phyloP scores from a whole-genome alignment of 2,113 vertebrate species.

The Ancistrus triradiatus region DNA sequence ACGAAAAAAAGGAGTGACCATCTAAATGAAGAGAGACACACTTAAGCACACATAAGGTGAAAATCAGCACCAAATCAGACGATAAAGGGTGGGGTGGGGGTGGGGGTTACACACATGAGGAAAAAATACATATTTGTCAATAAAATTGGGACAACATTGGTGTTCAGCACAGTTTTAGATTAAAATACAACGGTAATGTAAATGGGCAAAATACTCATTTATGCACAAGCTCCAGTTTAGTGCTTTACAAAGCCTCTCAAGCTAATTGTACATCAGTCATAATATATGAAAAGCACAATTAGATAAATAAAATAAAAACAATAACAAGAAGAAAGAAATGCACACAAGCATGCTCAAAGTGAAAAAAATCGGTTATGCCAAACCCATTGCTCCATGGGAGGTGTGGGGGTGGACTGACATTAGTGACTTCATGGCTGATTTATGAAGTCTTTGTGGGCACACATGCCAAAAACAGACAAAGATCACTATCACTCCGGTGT shows the following conservation, averaged over 20 bases:
- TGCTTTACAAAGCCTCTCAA: too few relatives aligned
- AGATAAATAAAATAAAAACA: not conserved
- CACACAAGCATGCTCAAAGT: too few relatives aligned
- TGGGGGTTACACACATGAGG: not conserved
- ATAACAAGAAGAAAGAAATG: not conserved
- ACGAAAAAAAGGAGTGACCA: too few relatives aligned
- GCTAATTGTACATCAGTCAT: too few relatives aligned
- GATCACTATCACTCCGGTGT: conserved; percentile 54
- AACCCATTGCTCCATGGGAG: not conserved
- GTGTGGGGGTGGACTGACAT: not conserved
- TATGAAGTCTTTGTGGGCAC: not conserved
- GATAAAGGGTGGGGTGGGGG: too few relatives aligned
- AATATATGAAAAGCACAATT: too few relatives aligned
- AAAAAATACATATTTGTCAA: conserved; percentile 19
- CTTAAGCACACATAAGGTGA: conserved; percentile 1
- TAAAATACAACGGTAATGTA: too few relatives aligned
- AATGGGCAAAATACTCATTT: too few relatives aligned
- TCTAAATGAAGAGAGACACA: not conserved
- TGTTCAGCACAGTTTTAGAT: too few relatives aligned
- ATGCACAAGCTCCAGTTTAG: too few relatives aligned
- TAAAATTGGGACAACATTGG: not conserved
- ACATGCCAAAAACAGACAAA: not conserved
- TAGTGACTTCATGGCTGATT: not conserved
- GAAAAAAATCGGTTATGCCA: too few relatives aligned
- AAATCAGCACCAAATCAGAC: not conserved